Percentiles rank a stretch among this genome's conserved stretches.
Evolutionary conservation across 2,113 vertebrate genomes (phyloP).

Genomic region (Muntiacus muntjak): DNA sequence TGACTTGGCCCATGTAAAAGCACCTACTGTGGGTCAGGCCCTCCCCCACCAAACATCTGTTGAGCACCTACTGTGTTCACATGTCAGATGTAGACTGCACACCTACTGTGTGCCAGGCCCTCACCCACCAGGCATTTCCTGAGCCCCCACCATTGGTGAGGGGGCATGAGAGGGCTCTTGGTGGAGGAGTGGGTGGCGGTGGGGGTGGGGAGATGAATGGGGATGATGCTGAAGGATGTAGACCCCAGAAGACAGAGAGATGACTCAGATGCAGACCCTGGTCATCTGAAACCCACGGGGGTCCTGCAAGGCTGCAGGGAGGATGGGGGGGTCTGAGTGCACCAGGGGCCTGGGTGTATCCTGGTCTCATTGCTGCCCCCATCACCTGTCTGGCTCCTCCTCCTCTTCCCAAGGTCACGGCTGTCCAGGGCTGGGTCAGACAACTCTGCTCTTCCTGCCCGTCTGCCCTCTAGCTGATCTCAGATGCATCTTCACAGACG

Average conservation of each 20-base stretch:
- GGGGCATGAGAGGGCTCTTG: background rate
- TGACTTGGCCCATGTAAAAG: background rate
- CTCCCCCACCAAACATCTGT: background rate
- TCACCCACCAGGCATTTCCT: background rate
- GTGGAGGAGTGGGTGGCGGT: background rate
- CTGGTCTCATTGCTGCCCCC: accelerated
- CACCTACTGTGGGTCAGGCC: background rate
- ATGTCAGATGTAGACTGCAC: background rate
- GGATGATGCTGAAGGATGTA: background rate
- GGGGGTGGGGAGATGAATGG: too few species aligned
- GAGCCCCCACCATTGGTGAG: background rate
- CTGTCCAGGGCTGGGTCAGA: background rate
- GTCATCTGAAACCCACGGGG: accelerated
- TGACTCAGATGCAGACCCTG: accelerated
- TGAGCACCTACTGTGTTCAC: background rate
- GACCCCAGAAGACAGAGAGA: background rate
- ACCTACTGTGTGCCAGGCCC: background rate
- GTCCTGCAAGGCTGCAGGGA: background rate
- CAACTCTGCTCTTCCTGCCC: background rate
- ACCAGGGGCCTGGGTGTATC: accelerated
- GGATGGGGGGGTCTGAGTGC: accelerated
- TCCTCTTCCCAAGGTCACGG: background rate
- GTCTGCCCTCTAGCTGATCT: accelerated
- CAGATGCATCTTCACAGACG: accelerated
- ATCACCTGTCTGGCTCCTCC: accelerated